Evolutionary conservation across 2,113 vertebrate genomes (phyloP).

Genomic region (Heterotilapia buettikoferi): DNA sequence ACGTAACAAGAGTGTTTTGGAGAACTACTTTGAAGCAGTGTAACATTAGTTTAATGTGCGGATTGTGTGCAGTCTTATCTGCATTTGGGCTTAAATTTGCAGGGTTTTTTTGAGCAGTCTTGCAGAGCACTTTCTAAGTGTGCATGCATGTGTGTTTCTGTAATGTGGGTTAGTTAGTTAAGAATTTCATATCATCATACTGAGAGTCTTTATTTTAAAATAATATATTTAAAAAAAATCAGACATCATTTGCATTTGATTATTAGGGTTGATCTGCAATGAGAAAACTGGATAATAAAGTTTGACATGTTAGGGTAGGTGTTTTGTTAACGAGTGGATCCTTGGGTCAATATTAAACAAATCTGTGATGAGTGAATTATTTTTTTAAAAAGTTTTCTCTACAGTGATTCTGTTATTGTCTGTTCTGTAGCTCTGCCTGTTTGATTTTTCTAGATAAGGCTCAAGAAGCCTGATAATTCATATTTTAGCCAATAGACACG

Average conservation of each 20-base stretch:
- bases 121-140: background rate
- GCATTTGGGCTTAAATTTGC: background rate
- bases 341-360: rapidly evolving
- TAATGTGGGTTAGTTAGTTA: background rate
- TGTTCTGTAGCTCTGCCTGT: rapidly evolving
- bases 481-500: rapidly evolving
- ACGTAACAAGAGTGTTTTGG: background rate
- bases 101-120: rapidly evolving
- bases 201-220: background rate
- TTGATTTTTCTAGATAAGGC: background rate
- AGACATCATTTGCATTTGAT: background rate
- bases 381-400: background rate
- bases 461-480: rapidly evolving
- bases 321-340: background rate
- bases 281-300: background rate
- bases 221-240: too few relatives aligned
- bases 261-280: background rate
- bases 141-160: background rate
- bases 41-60: background rate
- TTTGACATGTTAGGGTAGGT: rapidly evolving
- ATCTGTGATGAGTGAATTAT: background rate
- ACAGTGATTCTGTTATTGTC: background rate
- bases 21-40: background rate
- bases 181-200: background rate
- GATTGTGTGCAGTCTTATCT: background rate